phyloP scores from a whole-genome alignment of 2,113 vertebrate genomes.

The Seriola rivoliana region DNA sequence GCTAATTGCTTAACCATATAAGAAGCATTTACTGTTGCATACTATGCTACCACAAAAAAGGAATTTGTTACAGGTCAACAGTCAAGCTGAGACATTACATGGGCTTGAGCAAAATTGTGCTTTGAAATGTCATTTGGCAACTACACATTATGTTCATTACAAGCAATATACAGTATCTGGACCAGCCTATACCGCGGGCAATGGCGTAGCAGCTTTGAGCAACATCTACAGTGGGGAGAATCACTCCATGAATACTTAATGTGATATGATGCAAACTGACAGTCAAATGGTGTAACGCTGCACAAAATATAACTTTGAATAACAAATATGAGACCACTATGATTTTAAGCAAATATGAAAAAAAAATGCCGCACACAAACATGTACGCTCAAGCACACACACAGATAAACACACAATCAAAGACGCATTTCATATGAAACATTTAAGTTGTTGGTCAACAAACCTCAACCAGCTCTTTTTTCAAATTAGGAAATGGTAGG shows the following conservation, averaged over 20 bases:
- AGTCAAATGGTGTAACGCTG: slow-evolving; percentile 63
- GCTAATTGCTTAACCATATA: slow-evolving; percentile 7
- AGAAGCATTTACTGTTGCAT: slow-evolving; percentile 25
- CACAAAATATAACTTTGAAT: slow-evolving; percentile 52
- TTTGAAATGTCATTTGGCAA: slow-evolving; percentile 37
- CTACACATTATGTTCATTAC: slow-evolving; percentile 33
- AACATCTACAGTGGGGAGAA: slow-evolving; percentile 40
- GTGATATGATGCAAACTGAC: slow-evolving; percentile 68
- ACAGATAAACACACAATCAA: slow-evolving; percentile 22
- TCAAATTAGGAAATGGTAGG: slow-evolving; percentile 47
- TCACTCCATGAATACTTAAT: slow-evolving; percentile 63
- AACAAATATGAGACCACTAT: slow-evolving; percentile 40
- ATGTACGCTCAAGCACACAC: background rate
- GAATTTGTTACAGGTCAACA: slow-evolving; percentile 5
- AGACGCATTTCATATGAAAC: slow-evolving; percentile 21
- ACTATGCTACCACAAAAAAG: slow-evolving; percentile 26
- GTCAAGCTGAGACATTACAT: slow-evolving; percentile 27
- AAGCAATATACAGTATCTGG: slow-evolving; percentile 34
- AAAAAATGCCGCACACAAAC: background rate
- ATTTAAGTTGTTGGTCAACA: slow-evolving; percentile 40
- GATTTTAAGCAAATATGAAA: slow-evolving; percentile 16
- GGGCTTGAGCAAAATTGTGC: slow-evolving; percentile 14
- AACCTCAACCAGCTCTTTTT: slow-evolving; percentile 22
- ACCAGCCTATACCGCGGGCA: slow-evolving; percentile 26
- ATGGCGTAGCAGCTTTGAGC: slow-evolving; percentile 56